A percentile compares a stretch with the other conserved stretches of the same genome.
phyloP scores from a whole-genome alignment of 2,797 vertebrate genomes.

The Mormyrops attenuatus region DNA sequence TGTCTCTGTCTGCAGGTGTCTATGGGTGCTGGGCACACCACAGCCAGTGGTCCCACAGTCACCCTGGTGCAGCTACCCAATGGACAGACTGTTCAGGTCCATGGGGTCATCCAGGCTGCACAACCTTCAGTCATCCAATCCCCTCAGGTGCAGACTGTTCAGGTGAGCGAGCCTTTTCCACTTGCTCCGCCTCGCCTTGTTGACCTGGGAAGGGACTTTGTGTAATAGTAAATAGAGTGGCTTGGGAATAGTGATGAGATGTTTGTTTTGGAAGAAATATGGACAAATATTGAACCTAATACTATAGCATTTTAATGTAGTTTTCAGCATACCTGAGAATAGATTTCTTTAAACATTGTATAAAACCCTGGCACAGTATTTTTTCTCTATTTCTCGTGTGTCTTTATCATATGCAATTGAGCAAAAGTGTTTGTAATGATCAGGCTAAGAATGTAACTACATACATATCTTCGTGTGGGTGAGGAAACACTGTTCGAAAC shows the following conservation, averaged over 20 bases:
- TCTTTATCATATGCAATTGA: neutral
- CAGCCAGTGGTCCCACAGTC: constrained; percentile 78
- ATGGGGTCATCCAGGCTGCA: constrained; percentile 92
- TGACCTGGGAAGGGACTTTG: neutral
- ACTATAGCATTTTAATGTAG: neutral
- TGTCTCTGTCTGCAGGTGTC: constrained; percentile 42
- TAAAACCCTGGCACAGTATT: neutral
- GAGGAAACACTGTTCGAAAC: neutral
- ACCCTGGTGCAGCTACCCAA: constrained; percentile 93
- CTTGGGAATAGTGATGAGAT: neutral
- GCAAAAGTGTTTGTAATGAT: neutral
- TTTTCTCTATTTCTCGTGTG: neutral
- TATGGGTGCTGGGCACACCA: constrained; percentile 49
- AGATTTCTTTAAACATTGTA: neutral
- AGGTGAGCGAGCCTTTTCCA: constrained; percentile 62
- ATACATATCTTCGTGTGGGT: neutral
- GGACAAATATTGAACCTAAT: neutral
- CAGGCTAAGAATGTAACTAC: neutral
- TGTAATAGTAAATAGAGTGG: neutral
- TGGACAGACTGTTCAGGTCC: constrained; percentile 93
- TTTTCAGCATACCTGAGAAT: neutral
- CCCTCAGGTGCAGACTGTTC: constrained; percentile 89
- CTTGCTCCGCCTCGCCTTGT: neutral
- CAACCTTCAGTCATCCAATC: constrained; percentile 95
- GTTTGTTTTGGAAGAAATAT: neutral